Evolutionary conservation across 2,888 invertebrate genomes (phyloP), one percentile per base, ranked within the genome.

Genomic region (Acrobeloides nanus): DNA sequence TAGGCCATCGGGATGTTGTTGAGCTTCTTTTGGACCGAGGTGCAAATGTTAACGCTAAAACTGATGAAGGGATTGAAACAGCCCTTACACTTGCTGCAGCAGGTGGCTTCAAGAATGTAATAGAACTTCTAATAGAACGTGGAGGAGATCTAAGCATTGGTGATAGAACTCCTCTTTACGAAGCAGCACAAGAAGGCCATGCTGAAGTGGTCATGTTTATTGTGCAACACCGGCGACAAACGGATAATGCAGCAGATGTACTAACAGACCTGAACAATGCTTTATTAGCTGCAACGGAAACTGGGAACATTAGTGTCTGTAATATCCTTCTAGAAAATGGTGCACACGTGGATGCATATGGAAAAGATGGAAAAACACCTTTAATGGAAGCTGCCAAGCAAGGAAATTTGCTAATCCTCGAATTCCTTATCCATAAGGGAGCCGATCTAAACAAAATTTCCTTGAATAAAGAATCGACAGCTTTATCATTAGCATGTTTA

Each of bases 311-410:
- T 1, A 90, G 92, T 78, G 90, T 95, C 21, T 89, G 89, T 20
- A 89, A 90, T 76, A 82, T 89, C 53, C 81, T 97, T 49, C 80
- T 95, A 59, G 85, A 87, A 59, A 86, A 85, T 74, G 87, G 87
- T 62, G 93, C 92, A 44, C 17, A 20, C 27, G 17, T 48, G 47
- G 47, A 60, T 32, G 38, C 37, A 17, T 41, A 49, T 15, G 48
- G 49, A 5, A 54, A 95, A 77, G 93, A 89, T 53, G 93, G 93
- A 4, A 82, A 92, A 67, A 97, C 95, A 56, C 92, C 95, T 38
- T 79, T 97, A 72, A 95, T 97, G 95, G 95, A 93, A 79, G 93
- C 95, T 23, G 89, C 90, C 62, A 83, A 93, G 61, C 89, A 92
- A 15, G 95, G 95, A 1, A 92, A 95, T 76, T 79, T 88, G 45